phyloP scores from a whole-genome alignment of 2,797 vertebrate genomes.

The Sebastes baramenuke region DNA sequence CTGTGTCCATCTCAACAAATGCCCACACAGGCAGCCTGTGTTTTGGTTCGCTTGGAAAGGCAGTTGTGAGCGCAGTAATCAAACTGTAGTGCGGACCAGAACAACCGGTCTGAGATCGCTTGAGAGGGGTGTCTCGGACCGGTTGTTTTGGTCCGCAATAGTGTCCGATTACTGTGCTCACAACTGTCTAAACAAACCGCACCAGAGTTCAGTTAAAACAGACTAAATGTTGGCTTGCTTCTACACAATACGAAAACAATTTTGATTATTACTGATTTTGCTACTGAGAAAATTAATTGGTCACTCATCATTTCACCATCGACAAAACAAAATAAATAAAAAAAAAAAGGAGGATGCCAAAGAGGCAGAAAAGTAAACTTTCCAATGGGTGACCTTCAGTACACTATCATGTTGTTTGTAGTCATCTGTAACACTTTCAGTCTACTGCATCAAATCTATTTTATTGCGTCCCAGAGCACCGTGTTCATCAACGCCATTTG shows the following conservation, averaged over 20 bases:
- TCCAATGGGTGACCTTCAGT: not conserved
- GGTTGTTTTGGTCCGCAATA: too few species aligned
- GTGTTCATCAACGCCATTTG: conserved; percentile 16
- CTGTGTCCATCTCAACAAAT: too few species aligned
- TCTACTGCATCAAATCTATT: conserved; percentile 7
- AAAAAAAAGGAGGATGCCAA: not conserved
- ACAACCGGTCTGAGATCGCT: too few species aligned
- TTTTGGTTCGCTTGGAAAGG: too few species aligned
- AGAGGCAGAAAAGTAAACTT: not conserved
- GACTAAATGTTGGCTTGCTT: too few species aligned
- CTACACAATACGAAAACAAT: not conserved
- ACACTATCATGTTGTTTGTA: not conserved
- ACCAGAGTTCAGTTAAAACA: too few species aligned
- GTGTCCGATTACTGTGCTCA: too few species aligned
- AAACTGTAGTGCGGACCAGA: too few species aligned
- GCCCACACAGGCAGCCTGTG: too few species aligned
- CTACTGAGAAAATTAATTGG: not conserved
- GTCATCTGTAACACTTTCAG: not conserved
- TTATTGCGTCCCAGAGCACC: not conserved
- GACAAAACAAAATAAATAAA: not conserved
- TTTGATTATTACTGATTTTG: not conserved
- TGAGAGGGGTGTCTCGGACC: too few species aligned
- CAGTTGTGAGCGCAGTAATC: too few species aligned
- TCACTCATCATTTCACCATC: not conserved
- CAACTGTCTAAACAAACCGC: too few species aligned